Percentiles rank a stretch among this genome's conserved stretches.
phyloP scores from a whole-genome alignment of 2,888 invertebrate genomes.

The Ormyrus labotus region DNA sequence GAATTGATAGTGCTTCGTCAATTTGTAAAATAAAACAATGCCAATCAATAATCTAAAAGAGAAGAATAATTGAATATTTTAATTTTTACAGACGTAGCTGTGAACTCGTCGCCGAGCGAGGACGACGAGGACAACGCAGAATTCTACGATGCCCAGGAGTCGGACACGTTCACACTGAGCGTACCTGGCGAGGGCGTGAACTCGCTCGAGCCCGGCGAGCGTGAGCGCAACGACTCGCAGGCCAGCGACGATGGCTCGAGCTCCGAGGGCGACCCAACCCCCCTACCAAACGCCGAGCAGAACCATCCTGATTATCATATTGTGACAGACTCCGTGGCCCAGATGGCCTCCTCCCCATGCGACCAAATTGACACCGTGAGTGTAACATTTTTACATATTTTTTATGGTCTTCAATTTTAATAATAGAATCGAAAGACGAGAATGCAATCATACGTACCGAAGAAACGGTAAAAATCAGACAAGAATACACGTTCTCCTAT shows the following conservation, averaged over 20 bases:
- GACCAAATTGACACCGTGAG: constrained; percentile 66
- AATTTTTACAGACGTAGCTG: constrained; percentile 65
- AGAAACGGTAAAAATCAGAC: neutral
- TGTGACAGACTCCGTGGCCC: constrained; percentile 65
- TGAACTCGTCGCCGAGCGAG: constrained; percentile 77
- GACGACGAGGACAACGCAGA: constrained; percentile 79
- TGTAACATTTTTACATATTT: neutral
- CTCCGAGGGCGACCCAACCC: constrained; percentile 73
- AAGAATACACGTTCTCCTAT: neutral
- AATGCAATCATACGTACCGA: no score
- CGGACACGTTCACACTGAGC: constrained; percentile 72
- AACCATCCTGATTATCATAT: constrained; percentile 67
- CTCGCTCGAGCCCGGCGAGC: constrained; percentile 49
- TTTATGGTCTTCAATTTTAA: no score
- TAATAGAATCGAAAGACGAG: no score
- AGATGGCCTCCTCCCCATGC: neutral
- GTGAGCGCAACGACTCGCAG: constrained; percentile 69
- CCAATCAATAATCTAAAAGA: neutral
- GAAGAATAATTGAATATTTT: constrained; percentile 1
- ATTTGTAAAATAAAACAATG: neutral
- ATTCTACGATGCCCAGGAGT: constrained; percentile 81
- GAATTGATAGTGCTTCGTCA: neutral
- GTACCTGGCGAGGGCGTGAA: constrained; percentile 65
- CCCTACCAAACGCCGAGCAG: constrained; percentile 62
- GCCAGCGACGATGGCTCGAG: constrained; percentile 75